Evolutionary conservation across 2,888 invertebrate genomes (phyloP).

Genomic region (Caenorhabditis sp.): DNA sequence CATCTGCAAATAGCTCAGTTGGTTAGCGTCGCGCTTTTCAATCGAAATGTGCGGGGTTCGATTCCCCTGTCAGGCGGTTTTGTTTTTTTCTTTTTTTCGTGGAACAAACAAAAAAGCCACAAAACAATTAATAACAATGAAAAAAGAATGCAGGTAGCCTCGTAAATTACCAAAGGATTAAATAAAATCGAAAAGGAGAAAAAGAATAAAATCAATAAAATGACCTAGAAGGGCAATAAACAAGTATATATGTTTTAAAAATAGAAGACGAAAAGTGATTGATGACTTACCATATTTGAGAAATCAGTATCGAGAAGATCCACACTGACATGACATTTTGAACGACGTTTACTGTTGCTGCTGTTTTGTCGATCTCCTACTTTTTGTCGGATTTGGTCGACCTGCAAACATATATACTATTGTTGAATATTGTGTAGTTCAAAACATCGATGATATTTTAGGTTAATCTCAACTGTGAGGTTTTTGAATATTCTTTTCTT

Average conservation of each 20-base stretch:
- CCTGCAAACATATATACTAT: constrained; percentile 24
- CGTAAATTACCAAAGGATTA: background rate
- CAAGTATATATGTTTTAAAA: background rate
- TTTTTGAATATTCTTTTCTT: no score
- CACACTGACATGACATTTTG: constrained; percentile 44
- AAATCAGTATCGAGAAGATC: constrained; percentile 39
- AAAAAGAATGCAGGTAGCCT: no score
- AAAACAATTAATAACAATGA: no score
- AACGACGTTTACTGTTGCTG: constrained; percentile 19
- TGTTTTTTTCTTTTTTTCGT: no score
- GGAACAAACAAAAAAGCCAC: no score
- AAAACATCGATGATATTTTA: no score
- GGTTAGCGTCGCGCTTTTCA: no score
- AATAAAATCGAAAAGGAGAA: background rate
- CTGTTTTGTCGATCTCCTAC: constrained; percentile 39
- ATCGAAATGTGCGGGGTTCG: no score
- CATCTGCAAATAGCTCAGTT: constrained; percentile 18
- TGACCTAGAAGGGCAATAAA: constrained; percentile 1
- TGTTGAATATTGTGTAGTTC: no score
- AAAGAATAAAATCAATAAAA: background rate
- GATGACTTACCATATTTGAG: constrained; percentile 4
- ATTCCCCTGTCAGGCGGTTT: no score
- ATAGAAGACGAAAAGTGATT: no score
- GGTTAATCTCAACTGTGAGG: no score
- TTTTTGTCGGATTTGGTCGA: constrained; percentile 49